Evolutionary conservation across 2,888 invertebrate species (phyloP), one percentile per base, ranked within the genome.

Genomic region (Plagodis pulveraria): DNA sequence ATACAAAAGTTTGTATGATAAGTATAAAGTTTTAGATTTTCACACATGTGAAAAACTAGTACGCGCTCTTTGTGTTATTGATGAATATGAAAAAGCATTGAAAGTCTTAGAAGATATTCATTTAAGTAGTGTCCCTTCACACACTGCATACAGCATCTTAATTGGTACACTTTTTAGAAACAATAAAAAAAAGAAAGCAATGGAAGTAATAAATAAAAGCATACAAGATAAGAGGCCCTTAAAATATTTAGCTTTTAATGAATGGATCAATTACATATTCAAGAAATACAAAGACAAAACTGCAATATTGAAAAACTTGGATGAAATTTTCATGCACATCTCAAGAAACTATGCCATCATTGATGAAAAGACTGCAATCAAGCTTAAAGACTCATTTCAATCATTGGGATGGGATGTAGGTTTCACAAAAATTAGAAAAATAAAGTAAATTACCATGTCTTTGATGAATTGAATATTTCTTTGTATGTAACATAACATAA

Each of bases 41-140:
- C 76, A 74, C 4, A 95, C 95, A 12, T 93, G 94, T 70, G 95
- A 95, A 73, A 84, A 86, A 74, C 81, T 95, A 6, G 89, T 96
- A 56, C 83, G 86, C 61, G 96, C 94, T 0, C 77, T 97, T 5
- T 95, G 95, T 66, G 73, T 93, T 22, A 95, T 96, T 7, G 80
- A 91, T 56, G 86, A 94, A 66, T 97, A 96, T 96, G 90, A 91
- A 68, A 93, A 95, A 58, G 93, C 94, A 43, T 53, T 94, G 0
- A 89, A 94, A 66, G 84, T 96, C 10, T 77, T 96, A 33, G 92
- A 95, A 50, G 94, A 94, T 76, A 93, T 95, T 50, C 89, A 93
- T 74, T 45, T 93, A 8, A 89, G 89, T 33, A 69, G 80, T 56
- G 78, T 73, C 5, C 95, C 95, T 2, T 86, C 85, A 64, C 76